Base-by-base conservation (phyloP, 2,113 vertebrate species). In the Echinops telfairi region DNA sequence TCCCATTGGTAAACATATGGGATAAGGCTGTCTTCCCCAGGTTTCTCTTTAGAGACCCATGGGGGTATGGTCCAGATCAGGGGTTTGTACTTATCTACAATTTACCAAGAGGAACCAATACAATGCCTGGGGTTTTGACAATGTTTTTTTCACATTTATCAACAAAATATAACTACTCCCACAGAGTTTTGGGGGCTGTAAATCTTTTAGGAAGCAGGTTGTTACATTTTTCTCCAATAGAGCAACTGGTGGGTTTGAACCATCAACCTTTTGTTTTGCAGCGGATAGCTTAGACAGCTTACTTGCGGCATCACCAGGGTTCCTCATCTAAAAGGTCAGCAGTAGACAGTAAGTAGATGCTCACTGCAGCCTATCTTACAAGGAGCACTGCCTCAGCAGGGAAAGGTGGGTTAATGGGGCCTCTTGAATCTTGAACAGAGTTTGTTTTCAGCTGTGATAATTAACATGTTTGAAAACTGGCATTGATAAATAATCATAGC, bases 401-500 rank as follows among this genome's bases (percentile, higher is more conserved):
- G 33, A 64, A 91, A 93, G 78, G 89, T 93, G 81, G 95, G 92
- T 68, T 96, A 96, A 95, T 94, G 83, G 70, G 94, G 95, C 33
- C 88, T 94, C 93, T 98, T 95, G 85, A 97, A 95, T 91, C 77
- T 70, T 43, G 71, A 97, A 43, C 87, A 71, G 75, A 82, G 75
- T 76, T 94, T 97, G 97, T 96, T 88, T 60, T 93, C 1, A 27
- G 78, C 43, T 79, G 53, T 19, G 95, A 85, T 96, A 97, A 98
- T 98, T 97, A 97, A 95, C 57, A 91, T 97, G 91, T 97, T 98
- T 98, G 95, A 95, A 98, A 98, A 97, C 88, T 83, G 92, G 38
- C 95, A 97, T 97, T 97, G 98, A 97, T 96, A 98, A 97, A 97
- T 97, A 93, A 97, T 98, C 95, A 96, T 36, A 96, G 64, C 40